Base-by-base conservation (phyloP, 2,113 vertebrate species). In the Syngnathoides biaculeatus region DNA sequence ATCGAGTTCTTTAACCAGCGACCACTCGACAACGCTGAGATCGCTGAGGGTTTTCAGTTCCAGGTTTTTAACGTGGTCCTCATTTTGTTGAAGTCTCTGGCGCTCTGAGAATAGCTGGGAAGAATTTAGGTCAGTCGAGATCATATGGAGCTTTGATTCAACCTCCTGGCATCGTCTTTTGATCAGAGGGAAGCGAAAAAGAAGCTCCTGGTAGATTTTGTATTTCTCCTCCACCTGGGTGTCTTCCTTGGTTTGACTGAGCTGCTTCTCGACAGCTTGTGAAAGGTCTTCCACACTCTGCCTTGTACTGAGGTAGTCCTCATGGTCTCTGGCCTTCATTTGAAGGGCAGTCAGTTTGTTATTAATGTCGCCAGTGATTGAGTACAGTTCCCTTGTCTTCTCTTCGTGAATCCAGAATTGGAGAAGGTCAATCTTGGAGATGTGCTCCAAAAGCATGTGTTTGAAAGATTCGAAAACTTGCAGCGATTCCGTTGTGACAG, bases 51-150 rank as follows among this genome's bases (percentile, higher is more conserved):
- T 87, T 43, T 69, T 81, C 17, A 80, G 65, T 38, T 81, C 84
- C 81, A 89, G 77, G 22, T 77, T 81, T 3, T 88, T 71, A 8
- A 91, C 80, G 27, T 81, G 89, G 24, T 92, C 84, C 48, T 81
- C 69, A 5, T 78, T 74, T 24, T 70, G 82, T 19, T 90, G 89
- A 10, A 97, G 82, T 68, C 92, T 89, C 56, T 77, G 80, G 19
- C 68, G 86, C 74, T 95, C 94, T 14, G 71, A 74, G 20, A 79
- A 78, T 68, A 92, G 90, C 82, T 95, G 88, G 3, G 89, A 82
- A 4, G 89, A 73, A 78, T 83, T 86, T 19, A 95, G 88, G 30
- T 89, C 73, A 9, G 85, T 30, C 24, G 81, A 85, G 63, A 91
- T 94, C 75, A 67, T 76, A 61, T 84, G 87, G 56, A 98, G 85